Evolutionary conservation across 2,888 invertebrate species (phyloP).

Genomic region (Macrosiphum euphorbiae): DNA sequence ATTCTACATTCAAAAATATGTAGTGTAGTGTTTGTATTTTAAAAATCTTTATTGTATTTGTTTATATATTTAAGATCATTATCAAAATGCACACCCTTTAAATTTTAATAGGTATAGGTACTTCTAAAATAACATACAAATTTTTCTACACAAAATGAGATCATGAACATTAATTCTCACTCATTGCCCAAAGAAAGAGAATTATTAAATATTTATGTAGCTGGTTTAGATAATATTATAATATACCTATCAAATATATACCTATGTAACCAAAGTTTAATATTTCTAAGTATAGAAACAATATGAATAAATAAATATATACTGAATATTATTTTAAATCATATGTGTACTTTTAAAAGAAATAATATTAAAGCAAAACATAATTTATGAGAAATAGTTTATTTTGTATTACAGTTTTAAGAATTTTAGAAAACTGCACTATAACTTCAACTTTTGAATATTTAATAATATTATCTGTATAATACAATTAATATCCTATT

Average conservation of each 20-base stretch:
- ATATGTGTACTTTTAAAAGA: background rate
- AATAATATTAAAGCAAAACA: background rate
- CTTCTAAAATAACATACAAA: background rate
- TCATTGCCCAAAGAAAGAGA: background rate
- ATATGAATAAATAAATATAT: background rate
- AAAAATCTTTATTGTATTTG: background rate
- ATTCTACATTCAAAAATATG: background rate
- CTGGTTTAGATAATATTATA: background rate
- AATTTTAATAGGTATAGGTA: background rate
- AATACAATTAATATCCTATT: background rate
- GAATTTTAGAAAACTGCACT: background rate
- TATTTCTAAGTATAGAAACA: background rate
- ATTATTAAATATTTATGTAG: background rate
- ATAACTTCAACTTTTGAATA: background rate
- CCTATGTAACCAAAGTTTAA: background rate
- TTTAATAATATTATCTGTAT: background rate
- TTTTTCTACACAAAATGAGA: background rate
- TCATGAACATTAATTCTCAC: background rate
- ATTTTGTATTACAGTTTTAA: background rate
- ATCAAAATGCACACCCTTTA: background rate
- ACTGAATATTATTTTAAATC: background rate
- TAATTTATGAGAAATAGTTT: background rate
- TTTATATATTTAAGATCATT: background rate
- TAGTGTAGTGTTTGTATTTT: background rate
- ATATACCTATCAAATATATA: background rate